A percentile compares a stretch with the other conserved stretches of the same genome.
Conservation (phyloP, 2,113 vertebrate species). For the Malurus cyaneus region DNA sequence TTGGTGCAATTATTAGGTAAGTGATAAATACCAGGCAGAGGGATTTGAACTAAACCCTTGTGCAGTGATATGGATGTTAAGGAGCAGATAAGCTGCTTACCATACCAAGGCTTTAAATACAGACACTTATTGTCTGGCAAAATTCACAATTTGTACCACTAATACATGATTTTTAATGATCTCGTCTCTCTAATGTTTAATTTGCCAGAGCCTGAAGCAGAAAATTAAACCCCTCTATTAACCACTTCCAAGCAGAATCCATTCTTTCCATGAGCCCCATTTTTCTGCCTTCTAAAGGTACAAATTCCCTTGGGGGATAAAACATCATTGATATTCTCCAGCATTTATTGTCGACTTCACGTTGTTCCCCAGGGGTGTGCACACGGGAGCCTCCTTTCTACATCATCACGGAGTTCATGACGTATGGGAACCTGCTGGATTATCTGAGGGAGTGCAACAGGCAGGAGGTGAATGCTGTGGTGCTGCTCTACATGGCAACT, state of each 20-base stretch:
- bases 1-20: conserved; percentile 95
- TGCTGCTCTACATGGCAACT: conserved; percentile 98
- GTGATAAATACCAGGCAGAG: conserved; percentile 43
- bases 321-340: not conserved
- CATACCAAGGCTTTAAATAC: not conserved
- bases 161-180: conserved; percentile 42
- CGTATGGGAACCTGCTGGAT: conserved; percentile 93
- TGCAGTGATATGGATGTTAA: conserved; percentile 7
- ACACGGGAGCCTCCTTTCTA: conserved; percentile 97
- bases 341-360: not conserved
- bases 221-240: conserved; percentile 19
- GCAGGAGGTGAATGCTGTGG: conserved; percentile 95
- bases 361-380: conserved; percentile 85
- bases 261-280: not conserved
- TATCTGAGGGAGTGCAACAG: conserved; percentile 94
- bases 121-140: conserved; percentile 35
- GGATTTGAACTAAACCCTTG: conserved; percentile 11
- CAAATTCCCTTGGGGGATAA: not conserved
- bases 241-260: not conserved
- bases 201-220: conserved; percentile 17
- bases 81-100: conserved; percentile 40
- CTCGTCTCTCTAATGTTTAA: not conserved
- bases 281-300: not conserved
- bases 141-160: conserved; percentile 13
- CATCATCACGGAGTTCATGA: conserved; percentile 99